A percentile compares a stretch with the other conserved stretches of the same genome.
Conservation (phyloP, 2,888 invertebrate genomes). For the Rhodophaea formosa region DNA sequence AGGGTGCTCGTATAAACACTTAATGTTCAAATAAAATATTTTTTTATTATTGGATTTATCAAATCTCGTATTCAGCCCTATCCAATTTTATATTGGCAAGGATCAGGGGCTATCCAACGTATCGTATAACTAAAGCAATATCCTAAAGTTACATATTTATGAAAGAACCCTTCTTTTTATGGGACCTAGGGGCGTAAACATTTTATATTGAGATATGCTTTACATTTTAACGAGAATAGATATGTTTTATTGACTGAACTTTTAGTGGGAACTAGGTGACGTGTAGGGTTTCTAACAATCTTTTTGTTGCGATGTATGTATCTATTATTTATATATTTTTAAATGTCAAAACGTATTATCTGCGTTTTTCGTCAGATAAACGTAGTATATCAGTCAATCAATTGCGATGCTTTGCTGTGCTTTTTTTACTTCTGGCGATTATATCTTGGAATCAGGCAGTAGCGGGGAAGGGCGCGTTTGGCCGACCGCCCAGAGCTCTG, state of each 20-base stretch:
- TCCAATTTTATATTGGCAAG: conserved; percentile 43
- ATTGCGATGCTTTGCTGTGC: too few relatives aligned
- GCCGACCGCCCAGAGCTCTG: too few relatives aligned
- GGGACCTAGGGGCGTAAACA: conserved; percentile 39
- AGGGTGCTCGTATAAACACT: neutral
- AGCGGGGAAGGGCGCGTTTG: too few relatives aligned
- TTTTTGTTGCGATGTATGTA: neutral
- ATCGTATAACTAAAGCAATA: conserved; percentile 53
- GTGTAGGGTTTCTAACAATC: neutral
- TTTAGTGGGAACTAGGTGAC: neutral
- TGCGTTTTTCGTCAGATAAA: too few relatives aligned
- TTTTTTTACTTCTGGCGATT: too few relatives aligned
- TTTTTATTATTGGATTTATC: conserved; percentile 26
- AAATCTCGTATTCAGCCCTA: conserved; percentile 24
- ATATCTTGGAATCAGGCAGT: too few relatives aligned
- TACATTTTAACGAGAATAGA: conserved; percentile 17
- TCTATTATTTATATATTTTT: too few relatives aligned
- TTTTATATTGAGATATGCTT: conserved; percentile 34
- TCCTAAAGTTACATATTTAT: conserved; percentile 62
- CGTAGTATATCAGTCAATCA: too few relatives aligned
- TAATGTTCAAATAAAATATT: conserved; percentile 23
- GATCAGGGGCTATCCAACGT: conserved; percentile 39
- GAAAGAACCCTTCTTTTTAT: conserved; percentile 52
- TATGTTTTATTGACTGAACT: conserved; percentile 3
- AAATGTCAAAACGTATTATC: too few relatives aligned